These are phyloP conservation scores for Homalodisca vitripennis DNA, from an alignment of 1,140 invertebrate species.

Conservation along the genomic window DNA sequence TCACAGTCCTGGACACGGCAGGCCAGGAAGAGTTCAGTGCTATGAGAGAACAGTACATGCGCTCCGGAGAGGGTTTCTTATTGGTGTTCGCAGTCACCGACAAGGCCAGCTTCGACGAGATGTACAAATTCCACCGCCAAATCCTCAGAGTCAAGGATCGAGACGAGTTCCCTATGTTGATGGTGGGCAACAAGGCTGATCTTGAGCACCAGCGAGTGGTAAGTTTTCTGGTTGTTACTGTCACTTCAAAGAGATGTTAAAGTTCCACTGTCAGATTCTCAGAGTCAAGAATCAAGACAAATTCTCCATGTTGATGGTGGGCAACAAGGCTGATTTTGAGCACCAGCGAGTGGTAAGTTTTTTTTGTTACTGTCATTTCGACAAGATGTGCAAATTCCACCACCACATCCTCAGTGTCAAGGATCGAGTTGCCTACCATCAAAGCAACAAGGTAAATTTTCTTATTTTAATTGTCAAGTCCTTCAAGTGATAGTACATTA, in stretches of 20 bases:
- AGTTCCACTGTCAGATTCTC: conserved; percentile 93
- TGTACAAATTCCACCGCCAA: conserved; percentile 90
- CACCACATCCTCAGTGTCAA: conserved; percentile 93
- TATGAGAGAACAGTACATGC: conserved; percentile 96
- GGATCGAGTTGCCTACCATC: conserved; percentile 92
- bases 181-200: conserved; percentile 97
- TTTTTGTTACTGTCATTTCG: conserved; percentile 71
- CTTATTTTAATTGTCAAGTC: no score
- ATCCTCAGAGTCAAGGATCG: conserved; percentile 92
- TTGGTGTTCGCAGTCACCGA: conserved; percentile 93
- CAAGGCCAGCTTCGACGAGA: conserved; percentile 90
- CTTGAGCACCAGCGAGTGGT: conserved; percentile 86
- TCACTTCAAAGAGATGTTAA: conserved; percentile 92
- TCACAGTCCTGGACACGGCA: conserved; percentile 89
- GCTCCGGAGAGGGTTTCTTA: conserved; percentile 94
- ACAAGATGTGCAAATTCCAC: conserved; percentile 93
- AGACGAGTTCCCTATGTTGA: conserved; percentile 93
- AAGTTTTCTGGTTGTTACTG: conserved; percentile 48
- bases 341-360: conserved; percentile 77
- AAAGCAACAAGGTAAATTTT: conserved; percentile 95
- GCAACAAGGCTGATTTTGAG: conserved; percentile 95
- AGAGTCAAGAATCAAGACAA: conserved; percentile 92
- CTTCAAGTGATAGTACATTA: no score
- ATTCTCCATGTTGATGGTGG: conserved; percentile 95
- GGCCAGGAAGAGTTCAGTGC: conserved; percentile 98